Evolutionary conservation across 2,888 invertebrate genomes (phyloP), one percentile per base, ranked within the genome.

Genomic region (Calephelis perditalis): DNA sequence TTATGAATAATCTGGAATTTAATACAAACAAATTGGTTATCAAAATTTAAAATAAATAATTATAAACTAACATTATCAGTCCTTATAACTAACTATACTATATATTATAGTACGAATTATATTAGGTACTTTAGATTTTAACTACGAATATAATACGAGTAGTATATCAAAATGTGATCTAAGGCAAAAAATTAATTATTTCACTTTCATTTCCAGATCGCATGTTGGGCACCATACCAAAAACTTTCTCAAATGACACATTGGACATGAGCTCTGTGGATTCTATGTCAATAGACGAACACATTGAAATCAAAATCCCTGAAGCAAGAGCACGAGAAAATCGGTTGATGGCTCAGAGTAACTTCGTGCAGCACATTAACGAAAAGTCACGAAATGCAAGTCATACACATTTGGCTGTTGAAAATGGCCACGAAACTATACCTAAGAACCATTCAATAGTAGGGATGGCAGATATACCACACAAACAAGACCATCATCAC

Each of bases 221-320:
- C 65, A 82, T 90, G 81, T 73, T 90, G 62, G 90, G 90, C 66
- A 86, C 87, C 62, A 90, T 91, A 71, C 91, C 91, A 65, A 90
- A 90, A 70, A 82, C 87, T 10, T 86, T 91, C 76, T 92, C 92
- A 68, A 93, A 93, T 70, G 93, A 93, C 69, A 94, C 93, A 5
- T 77, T 93, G 59, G 91, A 91, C 70, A 73, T 91, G 63, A 93
- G 93, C 70, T 94, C 93, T 55, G 90, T 93, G 58, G 93, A 93
- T 69, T 93, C 93, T 60, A 91, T 93, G 73, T 93, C 93, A 0
- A 74, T 89, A 62, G 92, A 91, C 69, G 92, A 92, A 63, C 93
- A 93, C 71, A 92, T 93, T 45, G 92, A 92, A 71, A 92, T 92
- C 71, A 91, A 91, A 67, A 91, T 83, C 85, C 94, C 75, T 68